phyloP scores from a whole-genome alignment of 2,888 invertebrate genomes.

The Andrena fulva region DNA sequence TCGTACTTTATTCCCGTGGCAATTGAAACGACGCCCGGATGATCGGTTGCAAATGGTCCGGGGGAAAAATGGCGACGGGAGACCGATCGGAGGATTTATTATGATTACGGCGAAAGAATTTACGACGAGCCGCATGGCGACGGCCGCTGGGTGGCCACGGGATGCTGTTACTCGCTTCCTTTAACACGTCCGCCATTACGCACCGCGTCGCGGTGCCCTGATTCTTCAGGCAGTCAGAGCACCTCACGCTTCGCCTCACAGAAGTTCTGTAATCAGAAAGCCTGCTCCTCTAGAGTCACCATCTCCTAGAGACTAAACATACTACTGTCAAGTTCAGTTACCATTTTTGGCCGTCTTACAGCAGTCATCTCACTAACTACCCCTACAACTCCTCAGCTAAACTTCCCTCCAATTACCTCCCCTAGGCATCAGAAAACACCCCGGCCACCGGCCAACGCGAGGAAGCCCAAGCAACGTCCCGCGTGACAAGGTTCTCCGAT shows the following conservation, averaged over 20 bases:
- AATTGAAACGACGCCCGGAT: slow-evolving; percentile 63
- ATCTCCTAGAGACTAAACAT: too few species aligned
- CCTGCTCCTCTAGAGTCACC: too few species aligned
- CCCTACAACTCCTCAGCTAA: too few species aligned
- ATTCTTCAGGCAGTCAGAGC: too few species aligned
- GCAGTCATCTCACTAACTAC: too few species aligned
- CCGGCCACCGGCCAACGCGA: neutral
- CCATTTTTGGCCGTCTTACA: too few species aligned
- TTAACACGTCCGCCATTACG: too few species aligned
- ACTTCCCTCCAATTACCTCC: neutral
- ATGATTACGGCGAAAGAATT: slow-evolving; percentile 56
- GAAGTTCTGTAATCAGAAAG: too few species aligned
- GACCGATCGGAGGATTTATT: slow-evolving; percentile 59
- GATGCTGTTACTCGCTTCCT: slow-evolving; percentile 16
- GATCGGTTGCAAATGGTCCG: slow-evolving; percentile 61
- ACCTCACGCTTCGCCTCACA: too few species aligned
- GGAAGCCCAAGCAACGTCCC: neutral
- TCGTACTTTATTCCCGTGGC: slow-evolving; percentile 56
- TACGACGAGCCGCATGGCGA: slow-evolving; percentile 37
- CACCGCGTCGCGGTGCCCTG: too few species aligned
- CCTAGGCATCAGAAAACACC: too few species aligned
- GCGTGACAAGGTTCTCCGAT: slow-evolving; percentile 2
- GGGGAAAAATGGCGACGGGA: slow-evolving; percentile 47
- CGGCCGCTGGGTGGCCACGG: slow-evolving; percentile 16
- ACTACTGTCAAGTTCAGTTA: too few species aligned